These are phyloP conservation scores for Leucophenga maculata DNA, from an alignment of 2,888 invertebrate species.

Conservation along the genomic window DNA sequence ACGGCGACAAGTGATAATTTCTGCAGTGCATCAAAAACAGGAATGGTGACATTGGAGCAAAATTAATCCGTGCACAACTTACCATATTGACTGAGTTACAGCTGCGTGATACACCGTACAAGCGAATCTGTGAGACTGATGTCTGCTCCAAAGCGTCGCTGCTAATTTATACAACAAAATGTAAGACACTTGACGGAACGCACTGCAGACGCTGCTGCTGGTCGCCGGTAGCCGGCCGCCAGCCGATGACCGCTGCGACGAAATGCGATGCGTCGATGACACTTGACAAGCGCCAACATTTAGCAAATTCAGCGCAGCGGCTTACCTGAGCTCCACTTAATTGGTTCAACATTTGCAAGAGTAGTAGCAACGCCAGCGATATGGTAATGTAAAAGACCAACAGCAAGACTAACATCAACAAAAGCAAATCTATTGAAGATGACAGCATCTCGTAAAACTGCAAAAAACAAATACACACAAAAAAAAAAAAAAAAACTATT, in stretches of 20 bases:
- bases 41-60: not conserved
- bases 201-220: too few relatives aligned
- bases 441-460: not conserved
- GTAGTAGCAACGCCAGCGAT: conserved; percentile 24
- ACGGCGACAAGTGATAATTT: conserved; percentile 49
- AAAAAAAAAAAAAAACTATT: not conserved
- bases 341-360: conserved; percentile 26
- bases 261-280: not conserved
- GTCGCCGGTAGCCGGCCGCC: not conserved
- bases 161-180: conserved; percentile 1
- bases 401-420: not conserved
- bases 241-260: not conserved
- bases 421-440: conserved; percentile 20
- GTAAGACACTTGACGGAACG: too few relatives aligned
- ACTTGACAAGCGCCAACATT: conserved; percentile 12
- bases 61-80: conserved; percentile 36
- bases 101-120: conserved; percentile 54
- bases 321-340: conserved; percentile 29
- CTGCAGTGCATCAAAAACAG: conserved; percentile 39
- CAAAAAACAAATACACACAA: not conserved
- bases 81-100: conserved; percentile 61
- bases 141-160: conserved; percentile 37
- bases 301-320: not conserved
- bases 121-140: conserved; percentile 62
- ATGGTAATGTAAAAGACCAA: conserved; percentile 52